Evolutionary conservation across 1,140 invertebrate species (phyloP).

Genomic region (Stenopsyche tienmushanensis): DNA sequence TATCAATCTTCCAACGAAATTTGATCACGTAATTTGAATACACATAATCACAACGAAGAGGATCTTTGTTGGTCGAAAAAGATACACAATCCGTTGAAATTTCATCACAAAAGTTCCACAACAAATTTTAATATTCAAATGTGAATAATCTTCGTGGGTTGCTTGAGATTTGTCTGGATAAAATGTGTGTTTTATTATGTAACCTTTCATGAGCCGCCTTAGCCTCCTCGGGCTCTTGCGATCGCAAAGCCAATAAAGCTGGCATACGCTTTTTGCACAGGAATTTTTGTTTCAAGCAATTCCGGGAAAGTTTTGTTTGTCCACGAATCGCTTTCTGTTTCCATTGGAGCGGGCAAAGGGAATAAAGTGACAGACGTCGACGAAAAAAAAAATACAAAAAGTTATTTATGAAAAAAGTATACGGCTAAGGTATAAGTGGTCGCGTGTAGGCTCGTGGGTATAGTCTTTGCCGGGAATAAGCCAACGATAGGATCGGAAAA

Average conservation of each 20-base stretch:
- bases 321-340: slow-evolving; percentile 25
- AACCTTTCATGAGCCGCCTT: too few species aligned
- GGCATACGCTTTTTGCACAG: background rate
- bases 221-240: background rate
- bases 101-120: too few species aligned
- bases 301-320: slow-evolving; percentile 30
- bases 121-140: too few species aligned
- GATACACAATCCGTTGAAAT: too few species aligned
- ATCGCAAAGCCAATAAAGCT: background rate
- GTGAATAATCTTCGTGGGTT: too few species aligned
- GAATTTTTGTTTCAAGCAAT: background rate
- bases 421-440: slow-evolving; percentile 8
- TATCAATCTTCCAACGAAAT: too few species aligned
- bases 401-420: background rate
- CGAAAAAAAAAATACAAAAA: background rate
- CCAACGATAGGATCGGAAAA: slow-evolving; percentile 9
- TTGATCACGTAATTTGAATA: too few species aligned
- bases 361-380: too few species aligned
- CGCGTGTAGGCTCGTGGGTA: slow-evolving; percentile 7
- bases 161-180: too few species aligned
- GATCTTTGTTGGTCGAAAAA: too few species aligned
- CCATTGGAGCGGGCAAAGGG: background rate
- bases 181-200: too few species aligned
- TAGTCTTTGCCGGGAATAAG: slow-evolving; percentile 4
- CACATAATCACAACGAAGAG: too few species aligned